phyloP scores from a whole-genome alignment of 2,888 invertebrate species.

The Mycalesis mineus region DNA sequence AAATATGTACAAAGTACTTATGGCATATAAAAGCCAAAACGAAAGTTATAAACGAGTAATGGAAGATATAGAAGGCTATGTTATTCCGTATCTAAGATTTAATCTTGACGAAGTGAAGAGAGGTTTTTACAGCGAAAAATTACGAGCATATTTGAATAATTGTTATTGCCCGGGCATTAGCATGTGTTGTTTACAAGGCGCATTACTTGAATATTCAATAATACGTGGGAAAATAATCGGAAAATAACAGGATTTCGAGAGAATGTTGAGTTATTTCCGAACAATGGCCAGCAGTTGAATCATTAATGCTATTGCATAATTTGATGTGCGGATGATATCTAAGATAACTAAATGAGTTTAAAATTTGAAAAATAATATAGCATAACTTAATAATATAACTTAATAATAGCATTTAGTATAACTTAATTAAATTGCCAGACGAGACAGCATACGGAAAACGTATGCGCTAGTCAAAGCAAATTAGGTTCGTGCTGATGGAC shows the following conservation, averaged over 20 bases:
- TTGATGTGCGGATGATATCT: conserved; percentile 13
- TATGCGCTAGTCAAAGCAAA: too few species aligned
- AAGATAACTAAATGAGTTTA: not conserved
- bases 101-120: conserved; percentile 12
- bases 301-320: conserved; percentile 34
- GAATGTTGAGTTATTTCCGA: conserved; percentile 31
- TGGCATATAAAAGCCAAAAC: not conserved
- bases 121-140: not conserved
- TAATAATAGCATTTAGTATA: too few species aligned
- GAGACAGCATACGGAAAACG: too few species aligned
- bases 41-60: not conserved
- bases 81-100: not conserved
- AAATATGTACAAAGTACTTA: too few species aligned
- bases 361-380: too few species aligned
- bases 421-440: too few species aligned
- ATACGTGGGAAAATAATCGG: conserved; percentile 55
- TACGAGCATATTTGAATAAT: conserved; percentile 11
- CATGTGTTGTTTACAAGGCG: conserved; percentile 6
- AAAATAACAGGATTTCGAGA: conserved; percentile 41
- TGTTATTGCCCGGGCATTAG: conserved; percentile 2
- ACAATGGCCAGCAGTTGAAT: conserved; percentile 41
- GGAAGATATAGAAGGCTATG: not conserved
- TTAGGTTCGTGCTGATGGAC: too few species aligned
- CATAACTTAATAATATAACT: too few species aligned
- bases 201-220: conserved; percentile 32